These are phyloP conservation scores for Polyommatus iphigenia DNA, from an alignment of 2,888 invertebrate species.

Conservation along the genomic window DNA sequence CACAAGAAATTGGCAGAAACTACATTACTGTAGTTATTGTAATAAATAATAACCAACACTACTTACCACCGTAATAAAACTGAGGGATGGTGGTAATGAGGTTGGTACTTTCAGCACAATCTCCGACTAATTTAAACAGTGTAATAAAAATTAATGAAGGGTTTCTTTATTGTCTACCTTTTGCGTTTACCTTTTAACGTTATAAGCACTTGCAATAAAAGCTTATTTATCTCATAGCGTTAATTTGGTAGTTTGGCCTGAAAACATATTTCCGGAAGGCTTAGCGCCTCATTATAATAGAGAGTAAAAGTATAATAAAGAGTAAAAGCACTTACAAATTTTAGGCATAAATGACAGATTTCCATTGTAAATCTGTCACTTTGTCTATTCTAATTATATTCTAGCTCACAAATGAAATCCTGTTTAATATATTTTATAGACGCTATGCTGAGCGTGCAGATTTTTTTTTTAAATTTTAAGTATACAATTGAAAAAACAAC, in stretches of 20 bases:
- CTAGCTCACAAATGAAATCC: no score
- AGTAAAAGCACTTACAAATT: no score
- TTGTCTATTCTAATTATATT: no score
- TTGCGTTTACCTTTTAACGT: conserved; percentile 52
- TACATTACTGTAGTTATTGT: not conserved
- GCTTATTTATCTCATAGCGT: conserved; percentile 38
- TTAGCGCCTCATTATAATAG: no score
- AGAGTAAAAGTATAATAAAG: no score
- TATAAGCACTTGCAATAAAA: conserved; percentile 35
- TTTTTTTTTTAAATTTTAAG: no score
- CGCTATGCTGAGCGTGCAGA: no score
- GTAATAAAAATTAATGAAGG: conserved; percentile 51
- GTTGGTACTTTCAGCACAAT: conserved; percentile 38
- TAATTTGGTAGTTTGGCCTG: not conserved
- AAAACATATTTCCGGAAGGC: not conserved
- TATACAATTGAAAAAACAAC: no score
- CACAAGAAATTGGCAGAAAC: no score
- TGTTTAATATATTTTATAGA: no score
- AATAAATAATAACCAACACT: not conserved
- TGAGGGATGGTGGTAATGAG: conserved; percentile 15
- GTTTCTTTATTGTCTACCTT: conserved; percentile 49
- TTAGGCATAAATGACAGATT: no score
- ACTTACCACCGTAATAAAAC: conserved; percentile 23
- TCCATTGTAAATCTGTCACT: no score
- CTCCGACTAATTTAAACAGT: conserved; percentile 47